phyloP scores from a whole-genome alignment of 2,113 vertebrate genomes.

The Coturnix japonica region DNA sequence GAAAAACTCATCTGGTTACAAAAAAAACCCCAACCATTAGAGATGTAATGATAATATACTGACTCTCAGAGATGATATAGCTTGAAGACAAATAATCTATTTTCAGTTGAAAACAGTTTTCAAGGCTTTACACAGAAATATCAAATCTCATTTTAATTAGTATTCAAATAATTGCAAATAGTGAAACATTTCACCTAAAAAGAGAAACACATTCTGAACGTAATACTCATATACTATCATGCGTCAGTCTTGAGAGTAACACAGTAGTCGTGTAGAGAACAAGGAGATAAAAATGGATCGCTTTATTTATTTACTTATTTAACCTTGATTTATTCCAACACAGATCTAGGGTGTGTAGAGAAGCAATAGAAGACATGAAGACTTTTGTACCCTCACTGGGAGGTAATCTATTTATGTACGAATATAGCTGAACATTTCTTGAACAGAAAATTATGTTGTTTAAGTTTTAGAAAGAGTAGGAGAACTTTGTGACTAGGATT shows the following conservation, averaged over 20 bases:
- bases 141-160: background rate
- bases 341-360: background rate
- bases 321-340: background rate
- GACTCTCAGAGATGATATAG: background rate
- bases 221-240: background rate
- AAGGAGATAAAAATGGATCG: background rate
- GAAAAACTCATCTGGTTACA: background rate
- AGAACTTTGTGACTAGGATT: background rate
- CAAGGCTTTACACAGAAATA: conserved; percentile 1
- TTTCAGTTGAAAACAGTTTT: background rate
- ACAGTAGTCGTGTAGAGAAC: background rate
- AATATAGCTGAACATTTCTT: background rate
- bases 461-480: background rate
- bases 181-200: background rate
- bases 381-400: background rate
- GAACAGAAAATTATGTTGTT: background rate
- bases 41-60: background rate
- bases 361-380: background rate
- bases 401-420: background rate
- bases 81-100: background rate
- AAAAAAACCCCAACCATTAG: background rate
- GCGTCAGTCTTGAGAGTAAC: background rate
- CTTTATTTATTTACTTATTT: background rate
- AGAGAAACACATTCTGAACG: background rate
- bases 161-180: background rate